Evolutionary conservation across 92 coral and sea anemone genomes (phyloP).

Genomic region (Nematostella vectensis): DNA sequence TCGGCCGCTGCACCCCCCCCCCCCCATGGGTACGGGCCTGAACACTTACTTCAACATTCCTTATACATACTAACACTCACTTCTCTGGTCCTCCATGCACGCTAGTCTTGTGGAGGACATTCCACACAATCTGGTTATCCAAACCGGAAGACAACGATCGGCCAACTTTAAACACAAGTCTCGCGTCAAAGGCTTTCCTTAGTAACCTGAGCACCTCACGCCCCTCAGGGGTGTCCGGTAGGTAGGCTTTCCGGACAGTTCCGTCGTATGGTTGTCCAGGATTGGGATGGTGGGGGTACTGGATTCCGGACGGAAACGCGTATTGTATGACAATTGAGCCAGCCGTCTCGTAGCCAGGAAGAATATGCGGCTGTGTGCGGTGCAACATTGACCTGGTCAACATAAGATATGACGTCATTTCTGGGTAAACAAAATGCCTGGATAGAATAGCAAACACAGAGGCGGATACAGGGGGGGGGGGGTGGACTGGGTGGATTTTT

Average conservation of each 20-base stretch:
- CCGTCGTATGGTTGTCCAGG: slow-evolving; percentile 53
- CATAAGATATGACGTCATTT: too few relatives aligned
- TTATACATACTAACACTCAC: slow-evolving; percentile 18
- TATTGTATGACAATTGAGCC: slow-evolving; percentile 39
- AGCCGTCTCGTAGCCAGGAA: slow-evolving; percentile 37
- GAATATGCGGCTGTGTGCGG: slow-evolving; percentile 20
- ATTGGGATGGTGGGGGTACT: slow-evolving; percentile 55
- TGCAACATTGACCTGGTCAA: slow-evolving; percentile 29
- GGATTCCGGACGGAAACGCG: slow-evolving; percentile 18
- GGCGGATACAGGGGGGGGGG: too few relatives aligned
- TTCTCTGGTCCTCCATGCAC: slow-evolving; percentile 41
- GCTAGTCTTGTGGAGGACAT: slow-evolving; percentile 72
- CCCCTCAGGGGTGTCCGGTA: slow-evolving; percentile 50
- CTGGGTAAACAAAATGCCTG: too few relatives aligned
- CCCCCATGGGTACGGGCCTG: too few relatives aligned
- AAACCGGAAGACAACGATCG: slow-evolving; percentile 34
- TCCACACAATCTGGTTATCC: slow-evolving; percentile 67
- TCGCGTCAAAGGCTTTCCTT: slow-evolving; percentile 67
- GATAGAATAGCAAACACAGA: too few relatives aligned
- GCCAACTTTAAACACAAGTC: slow-evolving; percentile 64
- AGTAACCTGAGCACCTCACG: slow-evolving; percentile 46
- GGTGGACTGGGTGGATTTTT: too few relatives aligned
- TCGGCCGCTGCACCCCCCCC: too few relatives aligned
- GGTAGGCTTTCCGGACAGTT: slow-evolving; percentile 48
- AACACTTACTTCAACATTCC: too few relatives aligned